These are phyloP conservation scores for Antitype chi DNA, from an alignment of 2,888 invertebrate genomes.

Conservation along the genomic window DNA sequence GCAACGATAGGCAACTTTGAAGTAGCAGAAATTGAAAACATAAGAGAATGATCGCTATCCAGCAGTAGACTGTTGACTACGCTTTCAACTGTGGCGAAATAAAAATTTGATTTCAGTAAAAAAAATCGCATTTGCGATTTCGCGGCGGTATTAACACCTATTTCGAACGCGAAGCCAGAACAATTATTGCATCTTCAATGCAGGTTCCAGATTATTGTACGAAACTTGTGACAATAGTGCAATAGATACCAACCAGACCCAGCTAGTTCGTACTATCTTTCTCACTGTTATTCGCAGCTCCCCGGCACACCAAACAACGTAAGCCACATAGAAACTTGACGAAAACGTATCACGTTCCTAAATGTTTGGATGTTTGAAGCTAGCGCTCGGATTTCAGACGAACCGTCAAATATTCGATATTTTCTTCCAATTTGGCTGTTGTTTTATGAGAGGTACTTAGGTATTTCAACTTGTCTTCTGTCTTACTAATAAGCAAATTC, in stretches of 20 bases:
- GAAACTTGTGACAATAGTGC: slow-evolving; percentile 16
- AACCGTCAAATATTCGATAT: slow-evolving; percentile 37
- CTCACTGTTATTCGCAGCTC: slow-evolving; percentile 52
- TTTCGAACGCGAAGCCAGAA: neutral
- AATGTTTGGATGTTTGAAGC: slow-evolving; percentile 62
- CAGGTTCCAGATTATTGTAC: slow-evolving; percentile 14
- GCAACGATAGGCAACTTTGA: neutral
- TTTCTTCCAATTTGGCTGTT: slow-evolving; percentile 12
- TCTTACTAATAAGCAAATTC: slow-evolving; percentile 57
- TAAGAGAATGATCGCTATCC: neutral
- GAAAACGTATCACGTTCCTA: slow-evolving; percentile 69
- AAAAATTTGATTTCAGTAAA: too few relatives aligned
- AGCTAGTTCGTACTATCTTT: slow-evolving; percentile 15
- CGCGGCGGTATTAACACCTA: too few relatives aligned
- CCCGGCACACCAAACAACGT: slow-evolving; percentile 62
- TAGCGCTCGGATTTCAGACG: slow-evolving; percentile 55
- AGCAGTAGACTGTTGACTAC: neutral
- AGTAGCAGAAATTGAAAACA: neutral
- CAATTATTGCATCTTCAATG: neutral
- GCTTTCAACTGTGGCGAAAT: too few relatives aligned
- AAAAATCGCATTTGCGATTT: too few relatives aligned
- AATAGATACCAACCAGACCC: slow-evolving; percentile 19
- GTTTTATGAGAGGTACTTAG: neutral
- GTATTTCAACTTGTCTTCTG: neutral
- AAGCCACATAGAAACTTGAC: slow-evolving; percentile 60